These are phyloP conservation scores for Telenomus remus DNA, from an alignment of 1,140 invertebrate genomes.

Conservation along the genomic window DNA sequence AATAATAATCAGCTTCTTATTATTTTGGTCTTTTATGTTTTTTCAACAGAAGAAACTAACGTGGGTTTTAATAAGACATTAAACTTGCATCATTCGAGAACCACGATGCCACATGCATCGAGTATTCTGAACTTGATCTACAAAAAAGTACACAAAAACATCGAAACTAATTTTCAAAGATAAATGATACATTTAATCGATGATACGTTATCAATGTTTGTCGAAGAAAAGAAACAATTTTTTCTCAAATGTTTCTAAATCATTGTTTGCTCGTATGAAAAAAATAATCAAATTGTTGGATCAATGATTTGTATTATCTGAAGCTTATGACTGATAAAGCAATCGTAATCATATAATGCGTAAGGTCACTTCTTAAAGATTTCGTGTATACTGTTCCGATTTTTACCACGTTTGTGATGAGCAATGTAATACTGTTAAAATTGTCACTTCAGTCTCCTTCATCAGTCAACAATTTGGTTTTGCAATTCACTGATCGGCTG, in stretches of 20 bases:
- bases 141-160: no score
- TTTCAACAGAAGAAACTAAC: no score
- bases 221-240: conserved; percentile 7
- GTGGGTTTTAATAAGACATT: no score
- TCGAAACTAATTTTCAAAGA: no score
- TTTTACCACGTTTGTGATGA: background rate
- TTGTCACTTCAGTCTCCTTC: conserved; percentile 13
- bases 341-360: conserved; percentile 9
- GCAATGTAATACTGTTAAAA: conserved; percentile 14
- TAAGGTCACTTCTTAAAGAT: background rate
- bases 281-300: conserved; percentile 19
- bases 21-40: no score
- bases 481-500: conserved; percentile 21
- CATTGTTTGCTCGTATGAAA: conserved; percentile 4
- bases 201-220: conserved; percentile 21
- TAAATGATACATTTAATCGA: background rate
- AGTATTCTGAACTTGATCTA: no score
- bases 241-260: conserved; percentile 16
- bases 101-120: no score
- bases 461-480: conserved; percentile 34
- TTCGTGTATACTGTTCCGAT: background rate
- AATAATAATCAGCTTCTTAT: no score
- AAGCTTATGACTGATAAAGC: conserved; percentile 15
- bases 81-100: no score
- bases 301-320: conserved; percentile 18